phyloP scores from a whole-genome alignment of 2,888 invertebrate species.

The Epinotia ramella region DNA sequence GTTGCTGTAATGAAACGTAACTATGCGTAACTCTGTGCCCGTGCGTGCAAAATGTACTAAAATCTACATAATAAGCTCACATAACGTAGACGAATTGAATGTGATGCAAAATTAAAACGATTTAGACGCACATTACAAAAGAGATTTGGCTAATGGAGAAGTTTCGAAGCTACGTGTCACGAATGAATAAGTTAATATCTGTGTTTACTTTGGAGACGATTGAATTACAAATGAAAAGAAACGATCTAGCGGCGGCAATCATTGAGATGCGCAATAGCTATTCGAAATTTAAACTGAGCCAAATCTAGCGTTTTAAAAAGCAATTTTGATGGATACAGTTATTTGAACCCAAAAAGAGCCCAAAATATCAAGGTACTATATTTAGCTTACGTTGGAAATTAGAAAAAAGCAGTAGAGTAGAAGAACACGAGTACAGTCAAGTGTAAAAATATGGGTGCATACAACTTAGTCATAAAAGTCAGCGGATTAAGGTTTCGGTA shows the following conservation, averaged over 20 bases:
- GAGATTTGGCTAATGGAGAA: slow-evolving; percentile 45
- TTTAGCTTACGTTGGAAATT: too few species aligned
- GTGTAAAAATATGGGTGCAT: too few species aligned
- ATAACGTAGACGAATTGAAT: slow-evolving; percentile 43
- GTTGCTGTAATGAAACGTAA: slow-evolving; percentile 38
- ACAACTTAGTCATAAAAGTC: too few species aligned
- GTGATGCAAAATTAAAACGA: slow-evolving; percentile 43
- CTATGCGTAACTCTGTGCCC: slow-evolving; percentile 40
- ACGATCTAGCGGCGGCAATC: slow-evolving; percentile 29
- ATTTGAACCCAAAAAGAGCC: slow-evolving; percentile 3
- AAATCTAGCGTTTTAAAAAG: slow-evolving; percentile 31
- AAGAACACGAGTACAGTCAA: too few species aligned
- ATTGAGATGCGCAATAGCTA: slow-evolving; percentile 29
- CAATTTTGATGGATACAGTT: slow-evolving; percentile 16
- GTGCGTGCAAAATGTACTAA: slow-evolving; percentile 43
- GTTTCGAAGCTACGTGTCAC: slow-evolving; percentile 42
- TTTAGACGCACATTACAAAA: slow-evolving; percentile 44
- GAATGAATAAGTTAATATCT: slow-evolving; percentile 43
- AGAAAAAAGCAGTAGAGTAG: too few species aligned
- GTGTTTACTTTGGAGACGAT: slow-evolving; percentile 42
- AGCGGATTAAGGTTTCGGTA: too few species aligned
- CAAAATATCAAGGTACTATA: neutral
- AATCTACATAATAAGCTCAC: slow-evolving; percentile 44
- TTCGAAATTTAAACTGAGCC: slow-evolving; percentile 26
- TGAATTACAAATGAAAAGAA: slow-evolving; percentile 44